Conservation (phyloP, 2,888 invertebrate species). For the Amphipoea oculea region DNA sequence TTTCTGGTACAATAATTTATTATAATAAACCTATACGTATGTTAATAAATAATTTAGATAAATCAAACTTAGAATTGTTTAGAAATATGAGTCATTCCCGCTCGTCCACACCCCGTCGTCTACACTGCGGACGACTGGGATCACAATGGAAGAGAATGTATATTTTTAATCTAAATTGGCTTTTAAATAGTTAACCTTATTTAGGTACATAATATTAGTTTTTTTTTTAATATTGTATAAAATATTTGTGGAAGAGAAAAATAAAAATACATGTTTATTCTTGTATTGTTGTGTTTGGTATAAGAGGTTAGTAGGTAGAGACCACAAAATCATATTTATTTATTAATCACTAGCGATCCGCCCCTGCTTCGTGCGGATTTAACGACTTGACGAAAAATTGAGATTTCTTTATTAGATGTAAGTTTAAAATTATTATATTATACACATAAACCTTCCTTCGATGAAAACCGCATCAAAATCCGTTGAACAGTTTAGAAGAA, state of each 20-base stretch:
- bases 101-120: no score
- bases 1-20: constrained; percentile 63
- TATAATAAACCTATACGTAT: constrained; percentile 70
- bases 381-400: neutral
- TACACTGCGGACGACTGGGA: no score
- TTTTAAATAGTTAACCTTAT: constrained; percentile 7
- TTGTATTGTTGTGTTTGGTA: no score
- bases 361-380: neutral
- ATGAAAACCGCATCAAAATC: neutral
- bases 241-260: no score
- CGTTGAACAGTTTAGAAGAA: neutral
- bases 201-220: neutral
- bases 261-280: no score
- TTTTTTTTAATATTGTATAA: no score
- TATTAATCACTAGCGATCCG: neutral
- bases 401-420: neutral
- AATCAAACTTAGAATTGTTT: constrained; percentile 65
- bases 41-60: constrained; percentile 65
- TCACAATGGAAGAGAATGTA: constrained; percentile 56
- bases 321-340: neutral
- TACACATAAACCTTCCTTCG: neutral
- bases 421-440: neutral
- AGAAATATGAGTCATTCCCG: no score
- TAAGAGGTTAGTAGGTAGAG: neutral
- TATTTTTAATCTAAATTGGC: constrained; percentile 54